Evolutionary conservation across 2,888 invertebrate genomes (phyloP), one percentile per base, ranked within the genome.

Genomic region (Peribatodes rhomboidaria): DNA sequence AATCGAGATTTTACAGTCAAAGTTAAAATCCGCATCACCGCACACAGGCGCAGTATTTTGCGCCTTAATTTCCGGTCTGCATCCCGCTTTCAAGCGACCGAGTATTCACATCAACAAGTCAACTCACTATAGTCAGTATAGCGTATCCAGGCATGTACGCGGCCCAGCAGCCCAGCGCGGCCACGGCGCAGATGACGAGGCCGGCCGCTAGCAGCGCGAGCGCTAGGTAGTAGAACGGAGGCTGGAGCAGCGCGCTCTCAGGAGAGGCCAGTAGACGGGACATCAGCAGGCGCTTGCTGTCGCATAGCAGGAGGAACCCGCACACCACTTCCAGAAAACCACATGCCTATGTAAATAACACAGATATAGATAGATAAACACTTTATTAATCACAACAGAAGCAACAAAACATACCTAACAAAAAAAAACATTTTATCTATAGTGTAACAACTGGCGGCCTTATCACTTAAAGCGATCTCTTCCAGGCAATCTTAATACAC

Each of bases 121-220:
- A 41, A 53, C 95, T 94, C 92, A 96, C 96, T 67, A 95, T 84
- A 58, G 95, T 95, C n/a, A 97, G 90, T 69, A 96, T 94, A 73
- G 95, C 95, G 78, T 96, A 96, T 76, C 95, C 96, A 71, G 96
- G 95, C 75, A 96, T 93, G 77, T 96, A 97, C 0, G 96, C 95
- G 0, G 97, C 97, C 97, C 97, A 97, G 84, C 96, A 97, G 52
- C 97, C 97, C 18, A 97, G 86, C 49, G 97, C 95, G 3, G 96
- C 95, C 0, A 95, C 94, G 7, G 95, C 91, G 58, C 96, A 95
- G 55, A 96, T 94, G 37, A 95, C 85, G 58, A 97, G 92, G 0
- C 97, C 97, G 0, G 96, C 92, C 0, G 94, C 93, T n/a, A 96
- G 94, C 54, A 96, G 84, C 1, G 95, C 96, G 53, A 97, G 92